Percentiles rank a stretch among this genome's conserved stretches.
Evolutionary conservation across 2,888 invertebrate species (phyloP).

Genomic region (Lasioglossum calceatum): DNA sequence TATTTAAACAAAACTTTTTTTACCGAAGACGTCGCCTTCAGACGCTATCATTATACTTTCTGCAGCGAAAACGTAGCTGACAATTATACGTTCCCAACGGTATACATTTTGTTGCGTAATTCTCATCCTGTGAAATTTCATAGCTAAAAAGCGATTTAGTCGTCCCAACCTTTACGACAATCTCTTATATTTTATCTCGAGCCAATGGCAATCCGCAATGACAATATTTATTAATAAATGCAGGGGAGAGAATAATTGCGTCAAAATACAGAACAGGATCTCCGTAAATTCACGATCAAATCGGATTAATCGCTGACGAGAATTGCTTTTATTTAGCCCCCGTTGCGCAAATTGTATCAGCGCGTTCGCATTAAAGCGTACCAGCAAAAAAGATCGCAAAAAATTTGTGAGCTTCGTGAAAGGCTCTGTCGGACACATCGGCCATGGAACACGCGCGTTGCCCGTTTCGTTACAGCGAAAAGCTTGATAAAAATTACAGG

Average conservation of each 20-base stretch:
- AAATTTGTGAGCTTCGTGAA: neutral
- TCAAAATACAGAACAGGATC: neutral
- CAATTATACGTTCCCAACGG: too few species aligned
- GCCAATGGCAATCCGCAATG: neutral
- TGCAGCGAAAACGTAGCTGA: too few species aligned
- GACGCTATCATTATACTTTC: too few species aligned
- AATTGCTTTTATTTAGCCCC: neutral
- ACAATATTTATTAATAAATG: neutral
- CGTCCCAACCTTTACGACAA: too few species aligned
- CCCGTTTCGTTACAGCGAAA: neutral
- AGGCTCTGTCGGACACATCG: neutral
- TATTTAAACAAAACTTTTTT: too few species aligned
- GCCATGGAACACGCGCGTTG: neutral
- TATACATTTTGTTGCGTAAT: too few species aligned
- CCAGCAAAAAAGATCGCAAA: neutral
- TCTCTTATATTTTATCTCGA: neutral
- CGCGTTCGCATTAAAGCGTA: neutral
- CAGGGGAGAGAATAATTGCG: neutral
- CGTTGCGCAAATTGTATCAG: neutral
- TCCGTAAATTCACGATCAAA: neutral
- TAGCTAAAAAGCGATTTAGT: too few species aligned
- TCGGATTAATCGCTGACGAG: neutral
- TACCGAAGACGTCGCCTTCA: too few species aligned
- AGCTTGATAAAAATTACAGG: constrained; percentile 4
- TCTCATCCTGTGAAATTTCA: too few species aligned